Evolutionary conservation across 2,888 invertebrate genomes (phyloP), one percentile per base, ranked within the genome.

Genomic region (Drosophila formosana): DNA sequence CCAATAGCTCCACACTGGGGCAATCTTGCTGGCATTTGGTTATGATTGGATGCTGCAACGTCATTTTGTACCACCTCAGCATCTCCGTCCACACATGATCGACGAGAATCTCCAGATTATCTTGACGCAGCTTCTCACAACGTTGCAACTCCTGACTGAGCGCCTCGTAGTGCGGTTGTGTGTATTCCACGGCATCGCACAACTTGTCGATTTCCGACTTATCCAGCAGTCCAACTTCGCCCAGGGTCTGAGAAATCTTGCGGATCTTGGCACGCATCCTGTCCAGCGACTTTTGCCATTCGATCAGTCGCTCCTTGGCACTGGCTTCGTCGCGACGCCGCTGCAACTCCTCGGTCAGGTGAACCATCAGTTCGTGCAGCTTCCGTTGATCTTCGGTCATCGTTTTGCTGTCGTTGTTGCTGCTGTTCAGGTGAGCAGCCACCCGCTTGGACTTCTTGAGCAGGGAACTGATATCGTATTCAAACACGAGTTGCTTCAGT

Each of bases 1-100:
- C 94, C 3, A 98, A 93, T 0, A 97, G 93, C 90, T 96, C 96
- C 87, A 97, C 97, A 0, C 95, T 95, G 89, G 94, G 97, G 32
- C 94, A 94, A 41, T 95, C 95, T 78, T 94, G 94, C 77, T 93
- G 93, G 82, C 95, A 95, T 11, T 93, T 93, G 4, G 94, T 93
- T 72, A 95, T 94, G 0, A 91, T 87, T 39, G 94, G 93, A 0
- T 95, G 94, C 84, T 95, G 96, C 91, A 96, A 95, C 60, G 96
- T 95, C 75, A 94, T 94, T 58, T 96, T 94, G 97, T 97, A 97
- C 93, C 96, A 94, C 5, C 94, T 91, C 58, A 93, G 91, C 39
- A 98, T 94, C 89, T 97, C 96, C 0, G 93, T 92, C 30, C 97
- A 94, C 1, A 96, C 93, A 82, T 95, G 82, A 4, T 91, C 80